A percentile compares a stretch with the other conserved stretches of the same genome.
Conservation (phyloP, 2,797 vertebrate genomes). For the Gobio occitaniae region DNA sequence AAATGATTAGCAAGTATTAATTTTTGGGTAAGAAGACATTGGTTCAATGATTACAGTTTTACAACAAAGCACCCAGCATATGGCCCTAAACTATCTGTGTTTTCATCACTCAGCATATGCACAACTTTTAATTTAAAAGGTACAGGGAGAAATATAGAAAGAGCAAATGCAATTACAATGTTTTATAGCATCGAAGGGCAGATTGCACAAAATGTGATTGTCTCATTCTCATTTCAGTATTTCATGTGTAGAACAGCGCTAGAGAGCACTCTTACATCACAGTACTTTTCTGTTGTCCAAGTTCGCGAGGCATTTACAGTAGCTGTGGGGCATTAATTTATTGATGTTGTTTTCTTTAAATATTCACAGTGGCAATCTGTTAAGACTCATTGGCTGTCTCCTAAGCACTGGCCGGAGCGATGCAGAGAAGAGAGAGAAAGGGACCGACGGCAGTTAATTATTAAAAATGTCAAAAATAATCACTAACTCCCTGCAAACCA, state of each 20-base stretch:
- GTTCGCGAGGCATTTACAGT: constrained; percentile 57
- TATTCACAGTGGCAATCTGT: constrained; percentile 70
- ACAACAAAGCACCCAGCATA: constrained; percentile 74
- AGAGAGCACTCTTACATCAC: constrained; percentile 48
- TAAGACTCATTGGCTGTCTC: constrained; percentile 61
- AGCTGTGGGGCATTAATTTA: constrained; percentile 69
- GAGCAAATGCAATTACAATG: constrained; percentile 52
- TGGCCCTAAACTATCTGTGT: constrained; percentile 73
- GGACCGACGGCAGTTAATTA: constrained; percentile 60
- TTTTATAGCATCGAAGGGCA: constrained; percentile 10
- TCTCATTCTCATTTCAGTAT: constrained; percentile 31
- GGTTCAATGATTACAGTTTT: constrained; percentile 79
- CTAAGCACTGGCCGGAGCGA: constrained; percentile 56
- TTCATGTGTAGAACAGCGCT: constrained; percentile 6
- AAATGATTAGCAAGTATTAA: background rate
- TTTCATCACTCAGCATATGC: constrained; percentile 72
- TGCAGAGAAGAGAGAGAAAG: constrained; percentile 49
- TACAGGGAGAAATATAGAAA: constrained; percentile 60
- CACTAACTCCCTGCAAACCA: constrained; percentile 37
- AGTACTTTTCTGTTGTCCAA: constrained; percentile 61
- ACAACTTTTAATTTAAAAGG: constrained; percentile 65
- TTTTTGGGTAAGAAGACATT: constrained; percentile 53
- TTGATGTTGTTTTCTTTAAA: constrained; percentile 71
- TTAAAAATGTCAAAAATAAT: constrained; percentile 66
- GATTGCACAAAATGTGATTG: background rate